These are phyloP conservation scores for Alloplasta piceator DNA, from an alignment of 2,888 invertebrate species.

Conservation along the genomic window DNA sequence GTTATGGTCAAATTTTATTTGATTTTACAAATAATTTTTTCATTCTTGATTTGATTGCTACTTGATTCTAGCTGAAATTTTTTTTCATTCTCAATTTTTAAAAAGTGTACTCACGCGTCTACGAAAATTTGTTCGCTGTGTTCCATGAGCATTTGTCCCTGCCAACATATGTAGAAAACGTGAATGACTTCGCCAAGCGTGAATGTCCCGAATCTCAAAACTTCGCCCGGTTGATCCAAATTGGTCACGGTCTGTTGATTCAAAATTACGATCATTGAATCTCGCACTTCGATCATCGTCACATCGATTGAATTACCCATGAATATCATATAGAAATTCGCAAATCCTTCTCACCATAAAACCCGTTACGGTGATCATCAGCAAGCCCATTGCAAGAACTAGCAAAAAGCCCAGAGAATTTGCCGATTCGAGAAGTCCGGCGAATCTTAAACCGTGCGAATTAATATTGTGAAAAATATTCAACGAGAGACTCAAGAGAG, in stretches of 20 bases:
- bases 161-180: slow-evolving; percentile 40
- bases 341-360: no score
- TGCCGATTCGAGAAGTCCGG: slow-evolving; percentile 35
- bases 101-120: no score
- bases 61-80: no score
- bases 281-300: no score
- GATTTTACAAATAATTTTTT: no score
- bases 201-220: slow-evolving; percentile 22
- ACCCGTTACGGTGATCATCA: slow-evolving; percentile 43
- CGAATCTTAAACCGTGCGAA: slow-evolving; percentile 22
- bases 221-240: slow-evolving; percentile 23
- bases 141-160: slow-evolving; percentile 35
- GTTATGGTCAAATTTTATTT: no score
- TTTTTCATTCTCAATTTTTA: no score
- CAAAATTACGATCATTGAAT: no score
- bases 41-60: no score
- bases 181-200: slow-evolving; percentile 36
- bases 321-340: no score
- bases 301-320: no score
- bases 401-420: slow-evolving; percentile 41
- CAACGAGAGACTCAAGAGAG: no score
- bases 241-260: slow-evolving; percentile 28
- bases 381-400: slow-evolving; percentile 41
- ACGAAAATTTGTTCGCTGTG: slow-evolving; percentile 16
- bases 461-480: not conserved